Evolutionary conservation across 2,797 vertebrate genomes (phyloP), one percentile per base, ranked within the genome.

Genomic region (Sebastes kiyomatsui): DNA sequence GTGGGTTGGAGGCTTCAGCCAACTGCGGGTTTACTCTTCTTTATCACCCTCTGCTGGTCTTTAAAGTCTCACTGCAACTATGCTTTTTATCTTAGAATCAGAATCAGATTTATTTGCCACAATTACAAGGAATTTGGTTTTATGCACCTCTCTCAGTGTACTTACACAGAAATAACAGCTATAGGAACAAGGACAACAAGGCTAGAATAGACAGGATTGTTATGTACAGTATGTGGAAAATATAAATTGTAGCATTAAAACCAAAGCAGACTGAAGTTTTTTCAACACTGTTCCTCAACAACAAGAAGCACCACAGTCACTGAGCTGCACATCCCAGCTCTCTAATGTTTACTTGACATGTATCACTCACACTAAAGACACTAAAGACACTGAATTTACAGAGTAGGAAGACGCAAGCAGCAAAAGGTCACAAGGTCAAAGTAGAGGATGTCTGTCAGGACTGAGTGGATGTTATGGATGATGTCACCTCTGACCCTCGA

Each of bases 11-110:
- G 67, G 27, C 27, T 66, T 30, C 18, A 71, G 61, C 1, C 4
- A 6, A 65, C 10, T 1, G 55, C 1, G 2, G 2, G 13, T 25
- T n/a, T 35, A 7, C 23, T 3, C 8, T 4, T 76, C 74, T 64
- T 7, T 46, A n/a, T n/a, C 55, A 67, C 88, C 93, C 23, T 70
- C 93, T 90, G 77, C 52, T 88, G 87, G 69, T 18, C 7, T 0
- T 1, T 11, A 28, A 2, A 2, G 13, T 32, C 2, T 11, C 52
- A 18, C 28, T 69, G 32, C 32, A 56, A 25, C 52, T 11, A 22
- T 16, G 49, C 16, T 18, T 46, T 23, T 22, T 14, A 33, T n/a
- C 30, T 22, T 8, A 18, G 14, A 42, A 42, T 46, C 42, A 7
- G 42, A 46, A 46, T 46, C 38, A 42, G 38, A 42, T 42, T 38